Percentiles rank a stretch among this genome's conserved stretches.
phyloP scores from a whole-genome alignment of 2,797 vertebrate species.

The Sebastes jordani region DNA sequence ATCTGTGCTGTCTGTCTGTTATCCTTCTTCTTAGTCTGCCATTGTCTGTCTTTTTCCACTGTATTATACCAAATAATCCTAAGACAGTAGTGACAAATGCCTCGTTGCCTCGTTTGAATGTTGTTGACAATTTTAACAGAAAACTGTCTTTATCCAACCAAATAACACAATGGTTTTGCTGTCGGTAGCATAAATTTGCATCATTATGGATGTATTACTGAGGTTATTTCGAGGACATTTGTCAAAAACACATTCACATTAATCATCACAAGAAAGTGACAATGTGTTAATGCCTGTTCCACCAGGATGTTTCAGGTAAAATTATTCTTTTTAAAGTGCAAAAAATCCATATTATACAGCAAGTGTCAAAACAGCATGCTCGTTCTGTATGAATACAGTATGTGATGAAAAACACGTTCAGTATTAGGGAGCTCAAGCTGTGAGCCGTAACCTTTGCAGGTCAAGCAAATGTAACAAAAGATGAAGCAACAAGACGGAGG shows the following conservation, averaged over 20 bases:
- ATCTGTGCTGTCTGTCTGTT: background rate
- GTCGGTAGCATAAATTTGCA: constrained; percentile 20
- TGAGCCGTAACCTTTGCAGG: background rate
- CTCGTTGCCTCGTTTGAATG: background rate
- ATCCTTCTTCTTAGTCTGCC: background rate
- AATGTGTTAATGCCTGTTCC: background rate
- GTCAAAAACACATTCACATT: constrained; percentile 11
- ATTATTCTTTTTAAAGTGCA: background rate
- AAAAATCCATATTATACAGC: background rate
- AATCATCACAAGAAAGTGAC: background rate
- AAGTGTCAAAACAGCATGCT: background rate
- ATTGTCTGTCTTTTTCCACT: background rate
- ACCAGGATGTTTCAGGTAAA: background rate
- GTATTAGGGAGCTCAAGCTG: background rate
- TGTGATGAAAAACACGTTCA: background rate
- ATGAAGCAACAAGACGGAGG: background rate
- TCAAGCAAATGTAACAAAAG: background rate
- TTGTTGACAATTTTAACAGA: constrained; percentile 5
- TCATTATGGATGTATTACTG: background rate
- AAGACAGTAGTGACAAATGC: constrained; percentile 1
- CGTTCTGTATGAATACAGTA: background rate
- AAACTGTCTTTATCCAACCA: background rate
- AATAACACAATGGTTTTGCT: background rate
- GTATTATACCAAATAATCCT: background rate
- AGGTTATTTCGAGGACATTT: constrained; percentile 22